phyloP scores from a whole-genome alignment of 2,797 vertebrate genomes.

The Ammospiza maritima region DNA sequence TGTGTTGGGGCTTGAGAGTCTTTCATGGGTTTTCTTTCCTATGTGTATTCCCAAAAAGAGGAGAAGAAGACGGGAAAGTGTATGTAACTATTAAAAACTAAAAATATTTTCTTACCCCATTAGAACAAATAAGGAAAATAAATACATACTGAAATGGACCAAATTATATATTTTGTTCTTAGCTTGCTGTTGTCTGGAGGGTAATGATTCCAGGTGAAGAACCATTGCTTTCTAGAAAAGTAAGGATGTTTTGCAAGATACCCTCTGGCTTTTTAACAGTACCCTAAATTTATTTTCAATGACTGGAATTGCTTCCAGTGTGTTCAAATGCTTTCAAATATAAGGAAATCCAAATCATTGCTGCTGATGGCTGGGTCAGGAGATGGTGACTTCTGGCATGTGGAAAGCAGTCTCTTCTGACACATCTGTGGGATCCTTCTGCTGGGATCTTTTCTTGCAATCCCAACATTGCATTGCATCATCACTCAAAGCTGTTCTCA shows the following conservation, averaged over 20 bases:
- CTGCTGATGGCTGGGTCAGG: not conserved
- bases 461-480: conserved; percentile 35
- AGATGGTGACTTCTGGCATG: conserved; percentile 33
- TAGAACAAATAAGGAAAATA: not conserved
- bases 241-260: not conserved
- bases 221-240: not conserved
- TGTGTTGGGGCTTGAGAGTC: not conserved
- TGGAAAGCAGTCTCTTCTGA: conserved; percentile 52
- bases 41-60: not conserved
- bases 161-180: not conserved
- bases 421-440: conserved; percentile 45
- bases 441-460: conserved; percentile 46
- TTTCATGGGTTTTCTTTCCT: not conserved
- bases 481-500: conserved; percentile 41
- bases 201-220: not conserved
- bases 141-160: not conserved
- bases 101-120: not conserved
- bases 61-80: not conserved
- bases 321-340: conserved; percentile 28
- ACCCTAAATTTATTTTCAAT: not conserved
- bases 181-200: not conserved
- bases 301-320: not conserved
- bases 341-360: not conserved
- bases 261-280: not conserved
- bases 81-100: not conserved